Conservation (phyloP, 2,888 invertebrate species). For the Eupithecia abbreviata region DNA sequence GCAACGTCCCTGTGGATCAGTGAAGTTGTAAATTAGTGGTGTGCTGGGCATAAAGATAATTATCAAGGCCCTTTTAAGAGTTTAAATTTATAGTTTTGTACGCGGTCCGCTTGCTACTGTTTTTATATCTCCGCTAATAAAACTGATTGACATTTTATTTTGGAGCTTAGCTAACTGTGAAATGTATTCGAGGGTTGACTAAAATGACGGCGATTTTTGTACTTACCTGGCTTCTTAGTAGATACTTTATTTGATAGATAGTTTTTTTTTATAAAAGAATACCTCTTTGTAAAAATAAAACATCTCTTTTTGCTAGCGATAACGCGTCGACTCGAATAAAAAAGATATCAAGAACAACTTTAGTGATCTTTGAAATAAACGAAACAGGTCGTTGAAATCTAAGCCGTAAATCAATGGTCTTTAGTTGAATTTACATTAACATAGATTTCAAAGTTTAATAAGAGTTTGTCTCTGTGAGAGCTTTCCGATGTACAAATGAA, state of each 20-base stretch:
- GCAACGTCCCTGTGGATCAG: slow-evolving; percentile 35
- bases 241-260: too few relatives aligned
- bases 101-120: slow-evolving; percentile 65
- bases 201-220: not conserved
- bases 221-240: too few relatives aligned
- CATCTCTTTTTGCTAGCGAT: not conserved
- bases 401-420: slow-evolving; percentile 58
- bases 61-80: slow-evolving; percentile 63
- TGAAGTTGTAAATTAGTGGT: slow-evolving; percentile 70
- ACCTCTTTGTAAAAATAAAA: not conserved
- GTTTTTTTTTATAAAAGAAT: too few relatives aligned
- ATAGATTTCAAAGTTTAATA: not conserved
- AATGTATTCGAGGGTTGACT: not conserved
- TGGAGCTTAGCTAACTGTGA: slow-evolving; percentile 37
- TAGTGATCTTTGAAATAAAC: slow-evolving; percentile 44
- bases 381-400: slow-evolving; percentile 65
- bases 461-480: not conserved
- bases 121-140: slow-evolving; percentile 76
- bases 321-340: not conserved
- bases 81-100: slow-evolving; percentile 67
- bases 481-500: not conserved
- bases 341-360: not conserved
- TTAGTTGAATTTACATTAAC: not conserved
- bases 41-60: slow-evolving; percentile 65
- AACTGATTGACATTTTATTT: slow-evolving; percentile 77